Base-by-base conservation (phyloP, 2,797 vertebrate genomes). In the Enteromius anoplus region DNA sequence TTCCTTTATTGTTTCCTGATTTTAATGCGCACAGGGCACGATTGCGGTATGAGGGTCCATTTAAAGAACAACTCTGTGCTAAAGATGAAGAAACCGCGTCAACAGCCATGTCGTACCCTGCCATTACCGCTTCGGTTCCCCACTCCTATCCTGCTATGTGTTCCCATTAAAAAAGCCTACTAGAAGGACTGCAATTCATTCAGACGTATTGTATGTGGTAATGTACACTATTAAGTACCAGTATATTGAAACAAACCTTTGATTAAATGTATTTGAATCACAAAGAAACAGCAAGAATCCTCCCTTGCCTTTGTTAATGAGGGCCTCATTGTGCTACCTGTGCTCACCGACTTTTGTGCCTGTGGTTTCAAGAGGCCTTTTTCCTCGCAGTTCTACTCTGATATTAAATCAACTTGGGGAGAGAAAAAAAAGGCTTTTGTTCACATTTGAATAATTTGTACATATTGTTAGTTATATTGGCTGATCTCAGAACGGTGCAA, bases 181-280 rank as follows among this genome's bases (percentile, higher is more conserved):
- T 85, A 88, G 90, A 93, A 89, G 91, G 92, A 92, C 91, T 89
- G 92, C 91, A 91, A 94, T 93, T 94, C 93, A 93, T 84, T 86
- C 89, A 78, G 86, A 87, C 88, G 91, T 90, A 93, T 94, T 94
- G 92, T 93, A 93, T 91, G 92, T 89, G 47, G 91, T 94, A 95
- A 95, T 94, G 93, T 93, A 94, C 92, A 95, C 93, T 92, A 94
- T 94, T 94, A 95, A 95, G 93, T 94, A 93, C 89, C 91, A 87
- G 91, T 88, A 91, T 93, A 93, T 93, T 91, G 93, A 94, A 94
- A 94, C 93, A 95, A 94, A 95, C 94, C 94, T 94, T 93, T 95
- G 93, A 95, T 95, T 95, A 95, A 95, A 94, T 93, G 92, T 90
- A 95, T 95, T 94, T 95, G 92, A 95, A 95, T 95, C 90, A 95